Conservation (phyloP, 2,113 vertebrate species). For the Sarotherodon lohbergeri region DNA sequence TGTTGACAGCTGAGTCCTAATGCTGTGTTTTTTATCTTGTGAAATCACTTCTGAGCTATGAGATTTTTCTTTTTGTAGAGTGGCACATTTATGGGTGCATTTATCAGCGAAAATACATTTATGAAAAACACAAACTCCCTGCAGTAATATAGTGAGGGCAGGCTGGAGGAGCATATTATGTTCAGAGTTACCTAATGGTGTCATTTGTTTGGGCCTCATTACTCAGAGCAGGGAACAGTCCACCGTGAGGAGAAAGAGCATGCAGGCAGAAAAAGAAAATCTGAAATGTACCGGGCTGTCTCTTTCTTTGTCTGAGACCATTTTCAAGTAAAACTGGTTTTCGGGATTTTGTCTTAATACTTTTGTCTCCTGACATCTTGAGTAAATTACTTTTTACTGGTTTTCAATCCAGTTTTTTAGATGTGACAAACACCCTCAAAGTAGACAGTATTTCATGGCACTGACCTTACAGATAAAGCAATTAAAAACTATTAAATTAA, state of each 20-base stretch:
- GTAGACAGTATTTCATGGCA: not conserved
- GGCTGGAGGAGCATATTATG: not conserved
- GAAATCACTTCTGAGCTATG: not conserved
- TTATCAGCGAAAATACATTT: not conserved
- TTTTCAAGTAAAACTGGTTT: not conserved
- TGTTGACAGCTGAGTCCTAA: not conserved
- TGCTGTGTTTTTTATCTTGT: not conserved
- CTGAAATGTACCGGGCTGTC: not conserved
- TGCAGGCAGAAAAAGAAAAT: not conserved
- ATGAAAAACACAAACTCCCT: not conserved
- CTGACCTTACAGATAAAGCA: not conserved
- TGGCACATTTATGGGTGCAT: not conserved
- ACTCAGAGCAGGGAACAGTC: not conserved
- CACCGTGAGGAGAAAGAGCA: not conserved
- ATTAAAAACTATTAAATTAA: not conserved
- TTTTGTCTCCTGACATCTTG: not conserved
- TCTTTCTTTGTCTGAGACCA: not conserved
- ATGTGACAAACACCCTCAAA: not conserved
- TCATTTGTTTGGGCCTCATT: not conserved
- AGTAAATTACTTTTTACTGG: not conserved
- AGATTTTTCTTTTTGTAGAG: not conserved
- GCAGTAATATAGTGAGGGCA: not conserved
- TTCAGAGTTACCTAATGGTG: not conserved
- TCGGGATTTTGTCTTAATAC: not conserved
- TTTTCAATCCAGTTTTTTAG: not conserved